These are phyloP conservation scores for Drosophila athabasca DNA, from an alignment of 1,140 invertebrate species.

Conservation along the genomic window DNA sequence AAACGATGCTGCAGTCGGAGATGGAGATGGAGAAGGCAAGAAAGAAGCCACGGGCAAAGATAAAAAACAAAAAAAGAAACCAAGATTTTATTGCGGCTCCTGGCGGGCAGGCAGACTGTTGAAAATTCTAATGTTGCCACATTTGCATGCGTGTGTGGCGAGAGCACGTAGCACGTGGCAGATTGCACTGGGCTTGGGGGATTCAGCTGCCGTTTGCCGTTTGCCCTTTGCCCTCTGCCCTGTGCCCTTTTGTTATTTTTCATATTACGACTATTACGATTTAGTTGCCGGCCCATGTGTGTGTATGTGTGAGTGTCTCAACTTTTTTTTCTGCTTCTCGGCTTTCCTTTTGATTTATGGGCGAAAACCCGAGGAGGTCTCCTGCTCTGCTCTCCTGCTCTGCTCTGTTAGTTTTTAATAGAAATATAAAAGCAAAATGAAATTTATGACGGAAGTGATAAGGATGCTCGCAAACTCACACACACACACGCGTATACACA, in stretches of 20 bases:
- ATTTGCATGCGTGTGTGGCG: slow-evolving; percentile 73
- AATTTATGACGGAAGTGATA: slow-evolving; percentile 83
- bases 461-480: slow-evolving; percentile 46
- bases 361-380: slow-evolving; percentile 18
- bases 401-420: slow-evolving; percentile 73
- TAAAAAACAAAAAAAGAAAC: slow-evolving; percentile 19
- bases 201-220: slow-evolving; percentile 18
- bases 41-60: slow-evolving; percentile 25
- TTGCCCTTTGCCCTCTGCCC: background rate
- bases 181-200: slow-evolving; percentile 63
- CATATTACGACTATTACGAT: slow-evolving; percentile 63
- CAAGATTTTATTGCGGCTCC: slow-evolving; percentile 43
- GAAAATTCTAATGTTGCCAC: slow-evolving; percentile 83
- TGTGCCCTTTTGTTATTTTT: slow-evolving; percentile 56
- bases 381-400: background rate
- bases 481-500: slow-evolving; percentile 5
- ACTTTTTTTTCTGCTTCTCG: slow-evolving; percentile 17
- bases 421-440: slow-evolving; percentile 78
- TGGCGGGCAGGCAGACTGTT: slow-evolving; percentile 39
- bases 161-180: slow-evolving; percentile 77
- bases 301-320: too few species aligned
- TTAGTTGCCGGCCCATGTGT: slow-evolving; percentile 52
- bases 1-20: slow-evolving; percentile 64
- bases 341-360: slow-evolving; percentile 68
- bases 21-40: background rate